Evolutionary conservation across 2,113 vertebrate genomes (phyloP), one percentile per base, ranked within the genome.

Genomic region (Tetrao urogallus): DNA sequence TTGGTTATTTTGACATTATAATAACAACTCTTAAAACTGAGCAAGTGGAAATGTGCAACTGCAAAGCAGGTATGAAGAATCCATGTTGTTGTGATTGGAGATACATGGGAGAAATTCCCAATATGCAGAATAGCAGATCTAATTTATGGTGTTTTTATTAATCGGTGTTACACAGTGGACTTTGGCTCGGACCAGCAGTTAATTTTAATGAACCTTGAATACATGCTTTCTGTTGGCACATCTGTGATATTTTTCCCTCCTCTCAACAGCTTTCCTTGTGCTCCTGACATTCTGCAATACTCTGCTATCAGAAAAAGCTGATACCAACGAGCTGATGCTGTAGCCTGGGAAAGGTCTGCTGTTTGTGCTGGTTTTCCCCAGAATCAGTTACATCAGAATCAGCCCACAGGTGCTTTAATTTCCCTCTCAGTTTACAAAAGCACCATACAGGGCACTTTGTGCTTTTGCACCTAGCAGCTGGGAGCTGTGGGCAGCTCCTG

Each of bases 251-350:
- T 70, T 54, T 22, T 45, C 30, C 48, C 48, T 34, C 28, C 56
- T 58, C 58, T 65, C 77, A 76, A 12, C 13, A 91, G 10, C 54
- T 48, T 75, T 12, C 13, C 65, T 10, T 27, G 18, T 38, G 48
- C 13, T 76, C 1, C 7, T 4, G 50, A 71, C 9, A 10, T 36
- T 86, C 52, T 66, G 36, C 58, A 73, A 7, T 0, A 1, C 21
- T 52, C 72, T 66, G 56, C 20, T 76, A 30, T 15, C 77, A 72
- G 34, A 38, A 75, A 63, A 87, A 69, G 34, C 83, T 50, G 25
- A 1, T 43, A 36, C 18, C 2, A 1, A 56, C 75, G 58, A 1
- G 2, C 13, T 43, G 52, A 66, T 79, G 43, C 57, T 0, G 0
- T 32, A 16, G 13, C n/a, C 56, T 47, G 32, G 9, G 47, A 19